phyloP scores from a whole-genome alignment of 2,888 invertebrate species.

The Ectropis crepuscularia region DNA sequence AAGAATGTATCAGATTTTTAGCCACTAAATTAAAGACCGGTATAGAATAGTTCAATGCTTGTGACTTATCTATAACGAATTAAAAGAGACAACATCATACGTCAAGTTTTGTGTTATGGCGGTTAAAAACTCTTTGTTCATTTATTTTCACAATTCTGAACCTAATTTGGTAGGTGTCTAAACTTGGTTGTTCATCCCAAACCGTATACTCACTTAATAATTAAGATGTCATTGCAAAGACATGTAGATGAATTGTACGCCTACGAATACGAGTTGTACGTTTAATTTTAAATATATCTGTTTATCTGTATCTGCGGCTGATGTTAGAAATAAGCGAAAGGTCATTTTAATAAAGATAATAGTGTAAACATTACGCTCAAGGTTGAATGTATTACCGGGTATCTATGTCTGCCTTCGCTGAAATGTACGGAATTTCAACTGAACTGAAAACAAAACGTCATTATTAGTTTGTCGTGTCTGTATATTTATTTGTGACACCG shows the following conservation, averaged over 20 bases:
- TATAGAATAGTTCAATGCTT: too few relatives aligned
- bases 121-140: background rate
- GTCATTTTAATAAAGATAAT: constrained; percentile 73
- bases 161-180: background rate
- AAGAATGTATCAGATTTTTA: too few relatives aligned
- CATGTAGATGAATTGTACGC: constrained; percentile 13
- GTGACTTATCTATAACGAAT: too few relatives aligned
- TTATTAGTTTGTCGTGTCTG: too few relatives aligned
- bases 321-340: constrained; percentile 65
- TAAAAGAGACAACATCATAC: too few relatives aligned
- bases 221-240: constrained; percentile 42
- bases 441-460: too few relatives aligned
- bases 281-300: constrained; percentile 50
- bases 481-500: too few relatives aligned
- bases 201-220: constrained; percentile 28
- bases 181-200: constrained; percentile 4
- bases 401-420: constrained; percentile 20
- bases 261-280: too few relatives aligned
- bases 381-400: constrained; percentile 44
- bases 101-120: too few relatives aligned
- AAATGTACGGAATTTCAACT: too few relatives aligned
- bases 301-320: constrained; percentile 54
- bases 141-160: background rate
- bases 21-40: too few relatives aligned
- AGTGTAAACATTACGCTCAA: constrained; percentile 57